phyloP scores from a whole-genome alignment of 2,888 invertebrate species.

The Acleris emargana region DNA sequence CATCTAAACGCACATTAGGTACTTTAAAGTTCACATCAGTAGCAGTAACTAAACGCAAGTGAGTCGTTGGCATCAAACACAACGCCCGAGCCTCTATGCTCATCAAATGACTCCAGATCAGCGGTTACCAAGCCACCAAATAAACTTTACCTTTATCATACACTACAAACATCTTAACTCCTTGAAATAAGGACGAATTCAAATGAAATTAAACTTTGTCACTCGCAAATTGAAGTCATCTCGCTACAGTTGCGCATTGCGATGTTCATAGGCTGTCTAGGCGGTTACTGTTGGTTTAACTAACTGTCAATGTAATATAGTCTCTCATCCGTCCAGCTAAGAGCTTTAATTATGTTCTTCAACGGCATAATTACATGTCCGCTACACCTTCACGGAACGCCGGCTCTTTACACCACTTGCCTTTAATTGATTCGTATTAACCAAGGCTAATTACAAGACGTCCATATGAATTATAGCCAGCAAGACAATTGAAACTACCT shows the following conservation, averaged over 20 bases:
- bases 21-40: neutral
- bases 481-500: conserved; percentile 42
- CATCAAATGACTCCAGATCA: conserved; percentile 19
- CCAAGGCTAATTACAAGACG: conserved; percentile 43
- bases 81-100: neutral
- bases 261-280: conserved; percentile 11
- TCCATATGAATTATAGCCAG: conserved; percentile 25
- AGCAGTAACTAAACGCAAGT: conserved; percentile 1
- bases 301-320: conserved; percentile 1
- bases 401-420: conserved; percentile 38
- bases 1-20: neutral
- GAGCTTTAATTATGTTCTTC: conserved; percentile 11
- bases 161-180: neutral
- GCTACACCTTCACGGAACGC: conserved; percentile 37
- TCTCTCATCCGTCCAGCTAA: neutral
- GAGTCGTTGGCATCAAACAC: conserved; percentile 16
- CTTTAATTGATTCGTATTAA: conserved; percentile 53
- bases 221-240: conserved; percentile 13
- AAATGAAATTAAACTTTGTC: neutral
- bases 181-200: conserved; percentile 3
- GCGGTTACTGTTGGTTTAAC: neutral
- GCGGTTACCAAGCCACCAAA: conserved; percentile 7
- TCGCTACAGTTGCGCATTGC: conserved; percentile 22
- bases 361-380: conserved; percentile 4
- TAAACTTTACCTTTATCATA: neutral